Percentiles rank a stretch among this genome's conserved stretches.
phyloP scores from a whole-genome alignment of 2,888 invertebrate genomes.

The Thymelicus lineola region DNA sequence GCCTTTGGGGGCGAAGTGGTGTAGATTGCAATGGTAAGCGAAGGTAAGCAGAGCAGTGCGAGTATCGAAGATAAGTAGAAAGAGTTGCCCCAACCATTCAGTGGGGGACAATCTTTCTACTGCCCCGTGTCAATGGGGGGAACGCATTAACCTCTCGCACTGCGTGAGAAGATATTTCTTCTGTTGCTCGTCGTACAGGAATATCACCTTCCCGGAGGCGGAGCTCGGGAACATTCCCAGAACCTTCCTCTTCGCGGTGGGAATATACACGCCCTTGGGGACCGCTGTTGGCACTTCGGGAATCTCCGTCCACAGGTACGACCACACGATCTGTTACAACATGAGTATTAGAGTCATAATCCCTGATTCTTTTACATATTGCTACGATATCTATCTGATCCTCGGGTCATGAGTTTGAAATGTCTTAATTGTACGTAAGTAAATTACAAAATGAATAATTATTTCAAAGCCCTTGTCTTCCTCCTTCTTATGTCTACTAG shows the following conservation, averaged over 20 bases:
- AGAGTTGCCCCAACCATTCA: conserved; percentile 66
- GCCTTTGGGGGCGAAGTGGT: conserved; percentile 70
- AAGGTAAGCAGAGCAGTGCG: conserved; percentile 70
- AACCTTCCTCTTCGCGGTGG: conserved; percentile 85
- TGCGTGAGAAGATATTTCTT: conserved; percentile 74
- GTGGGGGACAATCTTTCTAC: conserved; percentile 69
- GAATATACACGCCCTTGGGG: conserved; percentile 89
- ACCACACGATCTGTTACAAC: conserved; percentile 88
- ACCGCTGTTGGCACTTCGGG: conserved; percentile 87
- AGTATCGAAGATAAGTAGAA: conserved; percentile 75
- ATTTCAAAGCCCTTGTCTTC: too few species aligned
- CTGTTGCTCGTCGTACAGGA: conserved; percentile 76
- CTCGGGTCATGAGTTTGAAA: too few species aligned
- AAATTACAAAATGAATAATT: too few species aligned
- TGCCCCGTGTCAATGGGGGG: conserved; percentile 75
- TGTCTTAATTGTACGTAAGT: too few species aligned
- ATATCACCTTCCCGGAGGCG: conserved; percentile 86
- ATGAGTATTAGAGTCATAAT: not conserved
- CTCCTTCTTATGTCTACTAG: too few species aligned
- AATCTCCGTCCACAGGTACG: conserved; percentile 91
- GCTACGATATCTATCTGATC: too few species aligned
- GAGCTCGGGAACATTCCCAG: conserved; percentile 87
- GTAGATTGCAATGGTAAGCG: conserved; percentile 75
- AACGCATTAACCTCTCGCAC: conserved; percentile 69
- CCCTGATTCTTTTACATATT: not conserved